Base-by-base conservation (phyloP, 23 tunicate genomes). In the Ciona savignyi region DNA sequence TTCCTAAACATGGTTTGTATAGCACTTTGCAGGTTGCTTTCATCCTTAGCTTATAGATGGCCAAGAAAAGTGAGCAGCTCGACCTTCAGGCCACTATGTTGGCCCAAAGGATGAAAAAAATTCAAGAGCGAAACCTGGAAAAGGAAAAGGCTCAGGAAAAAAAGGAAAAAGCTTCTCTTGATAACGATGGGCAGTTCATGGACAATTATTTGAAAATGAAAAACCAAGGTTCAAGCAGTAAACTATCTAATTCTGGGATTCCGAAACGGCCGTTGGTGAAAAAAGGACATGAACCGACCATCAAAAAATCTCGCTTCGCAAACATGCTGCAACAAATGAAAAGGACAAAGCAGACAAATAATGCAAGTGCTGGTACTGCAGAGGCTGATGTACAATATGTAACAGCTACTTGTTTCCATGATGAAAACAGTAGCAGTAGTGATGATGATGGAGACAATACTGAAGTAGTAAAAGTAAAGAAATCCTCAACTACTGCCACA, bases 321-420 rank as follows among this genome's bases (percentile, higher is more conserved):
- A 87, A 85, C 74, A 87, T 87, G 94, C 74, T 87, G 31, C 84
- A 87, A 51, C 94, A 87, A 75, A 80, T 87, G 86, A 87, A 87
- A 71, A 68, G 76, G 70, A 70, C 76, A 2, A 77, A 82, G 31
- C 51, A 63, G 11, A 15, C 56, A 9, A 42, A 42, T 42, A 42
- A 15, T 42, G 9, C 56, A 6, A n/a, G n/a, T n/a, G n/a, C n/a
- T n/a, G n/a, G n/a, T n/a, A 28, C 73, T 4, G 34, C 63, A 42
- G 29, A 61, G 0, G 65, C 66, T 22, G 79, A 77, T 9, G 0
- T 76, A 26, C 34, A 80, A 3, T 62, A 30, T 30, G 75, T 69
- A 27, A 68, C 85, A 64, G 78, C 90, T 0, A 71, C 77, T 60
- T 84, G 90, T 63, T 84, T 84, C 62, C 90, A 72, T 71, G 71